These are phyloP conservation scores for Brachionus plicatilis DNA, from an alignment of 1,140 invertebrate species.

Conservation along the genomic window DNA sequence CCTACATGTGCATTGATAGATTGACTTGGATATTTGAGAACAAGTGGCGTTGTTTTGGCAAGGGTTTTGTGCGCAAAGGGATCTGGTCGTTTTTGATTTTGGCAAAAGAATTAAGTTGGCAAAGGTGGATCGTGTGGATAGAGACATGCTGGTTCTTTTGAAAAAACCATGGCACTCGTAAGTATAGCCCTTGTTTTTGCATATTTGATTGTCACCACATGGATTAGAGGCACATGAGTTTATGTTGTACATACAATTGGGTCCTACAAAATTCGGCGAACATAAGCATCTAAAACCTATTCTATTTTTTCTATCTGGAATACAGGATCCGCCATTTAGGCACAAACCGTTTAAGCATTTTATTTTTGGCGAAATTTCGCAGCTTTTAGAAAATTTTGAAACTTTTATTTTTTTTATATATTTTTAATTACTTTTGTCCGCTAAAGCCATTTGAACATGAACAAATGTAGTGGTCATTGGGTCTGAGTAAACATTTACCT, in stretches of 20 bases:
- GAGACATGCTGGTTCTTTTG: too few species aligned
- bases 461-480: not conserved
- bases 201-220: slow-evolving; percentile 18
- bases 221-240: slow-evolving; percentile 43
- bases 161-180: not conserved
- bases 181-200: slow-evolving; percentile 10
- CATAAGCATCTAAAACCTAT: slow-evolving; percentile 73
- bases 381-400: not conserved
- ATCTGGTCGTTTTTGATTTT: not conserved
- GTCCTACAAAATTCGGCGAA: slow-evolving; percentile 77
- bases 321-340: slow-evolving; percentile 91
- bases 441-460: slow-evolving; percentile 1
- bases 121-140: not conserved
- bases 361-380: not conserved
- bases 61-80: not conserved
- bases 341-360: slow-evolving; percentile 60
- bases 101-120: not conserved
- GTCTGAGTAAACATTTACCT: not conserved
- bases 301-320: slow-evolving; percentile 55
- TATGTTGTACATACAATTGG: slow-evolving; percentile 65
- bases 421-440: not conserved
- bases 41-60: slow-evolving; percentile 30
- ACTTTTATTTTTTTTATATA: not conserved
- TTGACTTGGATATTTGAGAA: not conserved
- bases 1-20: not conserved